Evolutionary conservation across 2,888 invertebrate genomes (phyloP).

Genomic region (Chloromyia formosa): DNA sequence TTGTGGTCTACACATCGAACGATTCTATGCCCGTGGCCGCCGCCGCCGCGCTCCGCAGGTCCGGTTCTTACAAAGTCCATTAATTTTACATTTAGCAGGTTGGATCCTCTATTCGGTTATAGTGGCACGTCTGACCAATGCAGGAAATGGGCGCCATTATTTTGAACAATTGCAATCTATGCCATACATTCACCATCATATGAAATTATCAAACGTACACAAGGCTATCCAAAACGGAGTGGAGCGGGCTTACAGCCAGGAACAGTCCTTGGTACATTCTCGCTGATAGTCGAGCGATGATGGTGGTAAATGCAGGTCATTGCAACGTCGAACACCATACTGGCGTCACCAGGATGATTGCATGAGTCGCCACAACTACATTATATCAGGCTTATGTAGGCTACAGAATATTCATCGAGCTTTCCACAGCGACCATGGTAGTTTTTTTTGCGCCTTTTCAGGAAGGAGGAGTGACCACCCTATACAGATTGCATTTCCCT

Average conservation of each 20-base stretch:
- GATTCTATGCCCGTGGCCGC: no score
- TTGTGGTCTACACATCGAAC: conserved; percentile 29
- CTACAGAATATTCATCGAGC: neutral
- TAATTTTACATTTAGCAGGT: conserved; percentile 30
- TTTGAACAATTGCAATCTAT: neutral
- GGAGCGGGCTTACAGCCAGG: no score
- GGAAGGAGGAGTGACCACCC: no score
- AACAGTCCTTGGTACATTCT: no score
- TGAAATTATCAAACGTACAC: conserved; percentile 7
- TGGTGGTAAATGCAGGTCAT: neutral
- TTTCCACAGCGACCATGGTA: no score
- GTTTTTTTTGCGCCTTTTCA: neutral
- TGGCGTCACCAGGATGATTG: conserved; percentile 9
- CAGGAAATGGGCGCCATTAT: no score
- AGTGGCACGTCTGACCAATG: conserved; percentile 1
- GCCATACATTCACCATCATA: no score
- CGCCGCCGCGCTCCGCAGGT: no score
- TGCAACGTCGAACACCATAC: conserved; percentile 2
- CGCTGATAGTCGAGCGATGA: neutral
- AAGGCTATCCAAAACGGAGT: no score
- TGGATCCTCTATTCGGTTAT: neutral
- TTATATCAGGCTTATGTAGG: neutral
- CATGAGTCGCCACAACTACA: conserved; percentile 4
- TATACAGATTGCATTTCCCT: no score
- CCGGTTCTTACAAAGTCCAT: conserved; percentile 21